Conservation (phyloP, 2,113 vertebrate genomes). For the Axis porcinus region DNA sequence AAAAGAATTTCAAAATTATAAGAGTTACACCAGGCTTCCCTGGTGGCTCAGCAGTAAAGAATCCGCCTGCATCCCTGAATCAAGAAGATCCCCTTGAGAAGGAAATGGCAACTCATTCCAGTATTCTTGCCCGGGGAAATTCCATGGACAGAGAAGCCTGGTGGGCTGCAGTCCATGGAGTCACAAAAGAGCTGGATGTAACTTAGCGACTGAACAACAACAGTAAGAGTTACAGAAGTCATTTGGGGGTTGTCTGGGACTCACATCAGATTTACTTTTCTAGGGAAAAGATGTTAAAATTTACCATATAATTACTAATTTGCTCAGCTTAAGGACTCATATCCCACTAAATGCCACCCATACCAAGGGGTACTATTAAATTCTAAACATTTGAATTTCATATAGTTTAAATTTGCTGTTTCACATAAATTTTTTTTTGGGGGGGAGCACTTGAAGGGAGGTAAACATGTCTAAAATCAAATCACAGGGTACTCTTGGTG, state of each 20-base stretch:
- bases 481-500: not conserved
- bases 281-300: slow-evolving; percentile 13
- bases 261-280: slow-evolving; percentile 3
- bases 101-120: not conserved
- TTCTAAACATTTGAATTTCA: slow-evolving; percentile 12
- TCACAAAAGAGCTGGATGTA: not conserved
- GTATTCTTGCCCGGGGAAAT: not conserved
- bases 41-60: not conserved
- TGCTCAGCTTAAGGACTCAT: not conserved
- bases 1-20: slow-evolving; percentile 30
- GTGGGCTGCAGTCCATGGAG: not conserved
- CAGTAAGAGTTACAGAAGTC: not conserved
- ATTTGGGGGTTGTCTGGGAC: not conserved
- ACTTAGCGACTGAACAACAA: not conserved
- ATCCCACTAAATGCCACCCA: not conserved
- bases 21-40: not conserved
- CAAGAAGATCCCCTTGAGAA: not conserved
- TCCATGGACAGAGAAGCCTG: not conserved
- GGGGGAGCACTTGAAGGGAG: not conserved
- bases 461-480: slow-evolving; percentile 28
- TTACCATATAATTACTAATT: not conserved
- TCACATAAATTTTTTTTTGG: not conserved
- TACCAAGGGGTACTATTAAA: not conserved
- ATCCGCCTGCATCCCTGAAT: not conserved
- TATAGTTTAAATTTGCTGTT: slow-evolving; percentile 13